Evolutionary conservation across 1,140 invertebrate species (phyloP).

Genomic region (Bombus superbus): DNA sequence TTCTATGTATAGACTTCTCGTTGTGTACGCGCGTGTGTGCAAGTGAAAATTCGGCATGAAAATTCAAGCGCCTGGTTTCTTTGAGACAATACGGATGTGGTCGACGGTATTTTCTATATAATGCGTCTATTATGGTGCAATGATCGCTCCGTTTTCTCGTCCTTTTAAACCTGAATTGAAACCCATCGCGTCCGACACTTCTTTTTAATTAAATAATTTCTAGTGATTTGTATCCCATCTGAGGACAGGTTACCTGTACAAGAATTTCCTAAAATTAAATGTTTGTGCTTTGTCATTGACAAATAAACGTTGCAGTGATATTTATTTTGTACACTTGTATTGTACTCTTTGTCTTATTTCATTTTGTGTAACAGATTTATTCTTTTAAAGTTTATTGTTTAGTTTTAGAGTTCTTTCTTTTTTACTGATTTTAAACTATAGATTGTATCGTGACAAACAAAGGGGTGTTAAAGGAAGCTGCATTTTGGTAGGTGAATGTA

Average conservation of each 20-base stretch:
- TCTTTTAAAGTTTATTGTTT: neutral
- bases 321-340: neutral
- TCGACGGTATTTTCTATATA: neutral
- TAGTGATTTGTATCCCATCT: neutral
- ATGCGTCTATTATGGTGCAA: neutral
- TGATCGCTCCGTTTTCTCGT: neutral
- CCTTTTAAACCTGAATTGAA: neutral
- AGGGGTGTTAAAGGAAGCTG: conserved; percentile 18
- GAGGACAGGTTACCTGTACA: neutral
- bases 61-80: neutral
- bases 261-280: neutral
- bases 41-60: conserved; percentile 31
- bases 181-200: no score
- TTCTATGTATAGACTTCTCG: conserved; percentile 4
- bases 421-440: neutral
- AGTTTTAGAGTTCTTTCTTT: neutral
- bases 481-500: conserved; percentile 75
- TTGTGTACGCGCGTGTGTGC: conserved; percentile 2
- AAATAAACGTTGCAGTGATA: neutral
- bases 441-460: neutral
- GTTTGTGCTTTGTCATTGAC: neutral
- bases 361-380: neutral
- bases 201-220: neutral
- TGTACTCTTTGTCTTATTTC: neutral
- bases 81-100: neutral